Percentiles rank a stretch among this genome's conserved stretches.
phyloP scores from a whole-genome alignment of 2,797 vertebrate species.

The Arnoldichthys spilopterus region DNA sequence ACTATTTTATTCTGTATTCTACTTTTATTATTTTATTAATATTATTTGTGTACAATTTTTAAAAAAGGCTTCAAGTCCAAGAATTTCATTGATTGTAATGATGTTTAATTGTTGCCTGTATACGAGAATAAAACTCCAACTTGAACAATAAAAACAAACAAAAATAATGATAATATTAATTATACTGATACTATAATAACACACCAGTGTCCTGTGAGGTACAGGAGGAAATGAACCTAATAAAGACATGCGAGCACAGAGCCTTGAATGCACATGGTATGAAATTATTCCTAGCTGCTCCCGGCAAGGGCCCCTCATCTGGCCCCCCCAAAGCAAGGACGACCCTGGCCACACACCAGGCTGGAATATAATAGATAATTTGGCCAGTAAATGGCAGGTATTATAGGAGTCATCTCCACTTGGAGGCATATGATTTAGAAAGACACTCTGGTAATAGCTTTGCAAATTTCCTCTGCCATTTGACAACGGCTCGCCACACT shows the following conservation, averaged over 20 bases:
- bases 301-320: conserved; percentile 28
- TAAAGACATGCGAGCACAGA: conserved; percentile 44
- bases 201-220: background rate
- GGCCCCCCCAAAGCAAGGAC: conserved; percentile 32
- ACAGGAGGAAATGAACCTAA: background rate
- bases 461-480: conserved; percentile 74
- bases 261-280: conserved; percentile 19
- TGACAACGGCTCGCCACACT: conserved; percentile 66
- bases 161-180: background rate
- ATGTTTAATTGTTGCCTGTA: too few relatives aligned
- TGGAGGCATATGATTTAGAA: conserved; percentile 74
- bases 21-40: too few relatives aligned
- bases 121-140: too few relatives aligned
- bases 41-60: too few relatives aligned
- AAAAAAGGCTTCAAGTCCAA: too few relatives aligned
- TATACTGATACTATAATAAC: background rate
- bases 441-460: conserved; percentile 69
- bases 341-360: conserved; percentile 49
- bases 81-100: too few relatives aligned
- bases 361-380: conserved; percentile 67
- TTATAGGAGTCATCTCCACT: conserved; percentile 70
- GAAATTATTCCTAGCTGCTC: conserved; percentile 1
- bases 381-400: conserved; percentile 67
- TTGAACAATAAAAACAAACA: too few relatives aligned
- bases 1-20: too few relatives aligned